These are phyloP conservation scores for Chrysolina haemoptera DNA, from an alignment of 2,888 invertebrate species.

Conservation along the genomic window DNA sequence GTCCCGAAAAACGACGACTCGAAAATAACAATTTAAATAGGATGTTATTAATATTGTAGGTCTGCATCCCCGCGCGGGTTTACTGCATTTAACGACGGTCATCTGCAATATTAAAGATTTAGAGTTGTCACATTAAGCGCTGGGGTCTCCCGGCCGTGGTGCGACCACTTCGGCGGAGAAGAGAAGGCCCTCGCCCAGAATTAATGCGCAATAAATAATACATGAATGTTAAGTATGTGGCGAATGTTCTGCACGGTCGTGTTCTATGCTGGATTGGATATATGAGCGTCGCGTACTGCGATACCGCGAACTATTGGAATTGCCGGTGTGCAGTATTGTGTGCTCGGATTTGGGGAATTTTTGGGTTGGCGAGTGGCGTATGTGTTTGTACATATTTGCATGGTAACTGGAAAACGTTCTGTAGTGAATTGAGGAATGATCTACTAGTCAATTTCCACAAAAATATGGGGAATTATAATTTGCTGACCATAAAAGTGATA, in stretches of 20 bases:
- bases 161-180: slow-evolving; percentile 1
- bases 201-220: slow-evolving; percentile 60
- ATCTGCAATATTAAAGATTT: slow-evolving; percentile 60
- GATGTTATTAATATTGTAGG: slow-evolving; percentile 45
- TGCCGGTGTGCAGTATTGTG: background rate
- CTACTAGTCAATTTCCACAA: no score
- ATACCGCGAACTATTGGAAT: slow-evolving; percentile 16
- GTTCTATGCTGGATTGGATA: background rate
- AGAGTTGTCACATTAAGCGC: slow-evolving; percentile 61
- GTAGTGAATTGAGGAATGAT: no score
- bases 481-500: no score
- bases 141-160: slow-evolving; percentile 43
- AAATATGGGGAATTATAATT: no score
- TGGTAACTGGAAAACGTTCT: no score
- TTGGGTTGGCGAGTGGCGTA: background rate
- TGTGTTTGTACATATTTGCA: no score
- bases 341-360: background rate
- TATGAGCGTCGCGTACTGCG: background rate
- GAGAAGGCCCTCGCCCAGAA: slow-evolving; percentile 49
- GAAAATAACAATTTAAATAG: slow-evolving; percentile 42
- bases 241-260: slow-evolving; percentile 33
- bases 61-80: slow-evolving; percentile 35
- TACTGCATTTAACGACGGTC: slow-evolving; percentile 52
- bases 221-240: slow-evolving; percentile 58
- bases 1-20: background rate